A percentile compares a stretch with the other conserved stretches of the same genome.
Conservation (phyloP, 2,888 invertebrate genomes). For the Lycaena phlaeas region DNA sequence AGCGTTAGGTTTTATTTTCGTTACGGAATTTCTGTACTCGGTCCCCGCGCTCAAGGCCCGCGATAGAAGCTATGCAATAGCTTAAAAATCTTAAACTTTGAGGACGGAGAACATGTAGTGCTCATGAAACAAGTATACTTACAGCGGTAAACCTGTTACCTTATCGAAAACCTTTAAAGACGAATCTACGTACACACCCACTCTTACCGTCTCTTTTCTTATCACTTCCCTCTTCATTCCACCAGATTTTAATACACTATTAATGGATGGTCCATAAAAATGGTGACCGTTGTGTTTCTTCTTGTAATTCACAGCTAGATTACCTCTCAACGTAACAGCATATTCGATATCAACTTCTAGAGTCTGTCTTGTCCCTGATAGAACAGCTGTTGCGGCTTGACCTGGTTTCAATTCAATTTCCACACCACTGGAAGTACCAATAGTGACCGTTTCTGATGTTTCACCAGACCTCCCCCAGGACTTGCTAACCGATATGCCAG, state of each 20-base stretch:
- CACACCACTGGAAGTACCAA: slow-evolving; percentile 39
- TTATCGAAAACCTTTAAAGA: slow-evolving; percentile 40
- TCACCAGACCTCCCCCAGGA: slow-evolving; percentile 45
- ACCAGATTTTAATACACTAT: slow-evolving; percentile 32
- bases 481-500: slow-evolving; percentile 37
- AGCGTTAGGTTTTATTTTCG: too few species aligned
- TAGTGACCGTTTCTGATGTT: slow-evolving; percentile 36
- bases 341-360: slow-evolving; percentile 44
- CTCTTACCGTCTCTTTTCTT: slow-evolving; percentile 28
- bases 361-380: slow-evolving; percentile 38
- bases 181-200: slow-evolving; percentile 39
- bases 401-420: slow-evolving; percentile 46
- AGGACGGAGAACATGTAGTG: too few species aligned
- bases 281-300: slow-evolving; percentile 36
- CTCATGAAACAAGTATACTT: too few species aligned
- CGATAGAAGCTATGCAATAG: too few species aligned
- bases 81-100: too few species aligned
- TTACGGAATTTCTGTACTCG: too few species aligned
- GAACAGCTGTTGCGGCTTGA: slow-evolving; percentile 38
- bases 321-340: slow-evolving; percentile 34
- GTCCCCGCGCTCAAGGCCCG: too few species aligned
- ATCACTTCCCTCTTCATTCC: slow-evolving; percentile 30
- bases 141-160: background rate
- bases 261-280: slow-evolving; percentile 39
- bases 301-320: slow-evolving; percentile 45